Evolutionary conservation across 2,888 invertebrate species (phyloP).

Genomic region (Sisyra nigra): DNA sequence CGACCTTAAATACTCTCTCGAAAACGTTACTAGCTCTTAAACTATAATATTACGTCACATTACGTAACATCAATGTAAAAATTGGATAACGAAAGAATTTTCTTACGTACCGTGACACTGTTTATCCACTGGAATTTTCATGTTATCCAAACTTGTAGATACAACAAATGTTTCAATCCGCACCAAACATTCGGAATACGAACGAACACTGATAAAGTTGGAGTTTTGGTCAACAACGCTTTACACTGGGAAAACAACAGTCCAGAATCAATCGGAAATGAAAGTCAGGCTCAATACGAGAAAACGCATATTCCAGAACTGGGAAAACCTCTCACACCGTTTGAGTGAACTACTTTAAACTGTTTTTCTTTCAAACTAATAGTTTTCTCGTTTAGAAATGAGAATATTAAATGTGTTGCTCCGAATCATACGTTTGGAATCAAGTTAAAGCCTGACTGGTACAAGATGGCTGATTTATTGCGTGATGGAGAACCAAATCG

Average conservation of each 20-base stretch:
- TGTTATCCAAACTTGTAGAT: too few species aligned
- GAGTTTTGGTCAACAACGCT: conserved; percentile 31
- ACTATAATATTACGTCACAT: too few species aligned
- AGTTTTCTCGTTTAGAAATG: conserved; percentile 20
- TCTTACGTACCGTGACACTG: too few species aligned
- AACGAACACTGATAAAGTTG: conserved; percentile 29
- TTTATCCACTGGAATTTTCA: too few species aligned
- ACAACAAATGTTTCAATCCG: conserved; percentile 25
- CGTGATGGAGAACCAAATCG: conserved; percentile 24
- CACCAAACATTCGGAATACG: conserved; percentile 30
- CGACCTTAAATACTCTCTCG: too few species aligned
- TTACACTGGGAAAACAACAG: conserved; percentile 25
- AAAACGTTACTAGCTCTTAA: too few species aligned
- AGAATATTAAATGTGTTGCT: conserved; percentile 31
- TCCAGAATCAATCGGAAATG: conserved; percentile 23
- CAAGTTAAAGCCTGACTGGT: conserved; percentile 22
- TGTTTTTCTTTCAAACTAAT: not conserved
- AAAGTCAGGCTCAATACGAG: conserved; percentile 28
- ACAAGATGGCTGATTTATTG: conserved; percentile 31
- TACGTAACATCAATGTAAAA: too few species aligned
- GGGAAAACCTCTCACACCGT: conserved; percentile 30
- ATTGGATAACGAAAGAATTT: too few species aligned
- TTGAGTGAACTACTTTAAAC: conserved; percentile 11
- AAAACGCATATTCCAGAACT: conserved; percentile 24
- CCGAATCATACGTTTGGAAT: conserved; percentile 32